Evolutionary conservation across 2,888 invertebrate species (phyloP), one percentile per base, ranked within the genome.

Genomic region (Bhutanitis thaidina): DNA sequence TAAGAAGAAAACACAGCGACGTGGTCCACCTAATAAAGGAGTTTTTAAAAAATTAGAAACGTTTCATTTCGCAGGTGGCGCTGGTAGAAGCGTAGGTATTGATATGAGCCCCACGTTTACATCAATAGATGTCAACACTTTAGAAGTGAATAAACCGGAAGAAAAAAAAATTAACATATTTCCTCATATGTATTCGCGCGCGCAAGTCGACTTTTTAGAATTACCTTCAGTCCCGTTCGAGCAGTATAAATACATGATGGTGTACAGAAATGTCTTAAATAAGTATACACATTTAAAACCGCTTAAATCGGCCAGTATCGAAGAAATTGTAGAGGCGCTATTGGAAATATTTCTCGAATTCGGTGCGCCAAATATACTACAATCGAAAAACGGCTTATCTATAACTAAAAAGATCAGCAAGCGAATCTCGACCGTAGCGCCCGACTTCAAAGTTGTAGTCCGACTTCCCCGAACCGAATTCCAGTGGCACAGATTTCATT

Each of bases 331-430:
- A 7, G 71, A 80, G 13, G 62, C 56, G 9, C 53, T 79, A 29
- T 53, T 80, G 40, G 77, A 72, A 15, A 75, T 80, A 54, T 80
- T 77, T 54, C 60, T 79, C 9, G 60, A 69, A 1, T 80, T 79
- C 39, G 80, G 80, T 12, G 72, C 77, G 1, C 79, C 80, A 12
- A 80, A 80, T 56, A 69, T 80, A 58, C 64, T 80, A 32, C 79
- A 77, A 55, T 77, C 76, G 0, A 77, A 77, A 53, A 80, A 80
- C 29, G 78, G 78, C 3, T 52, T 68, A 9, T 53, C 62, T 0
- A 59, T 79, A 5, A 56, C 66, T n/a, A 72, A 68, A 25, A 68
- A 71, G 27, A 74, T 80, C 34, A 7, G 12, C 34, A n/a, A 12
- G 12, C 34, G 12, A 12, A 34, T 34, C 5, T 34, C 34, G 34